Evolutionary conservation across 2,797 vertebrate species (phyloP), one percentile per base, ranked within the genome.

Genomic region (Poeciliopsis infans): DNA sequence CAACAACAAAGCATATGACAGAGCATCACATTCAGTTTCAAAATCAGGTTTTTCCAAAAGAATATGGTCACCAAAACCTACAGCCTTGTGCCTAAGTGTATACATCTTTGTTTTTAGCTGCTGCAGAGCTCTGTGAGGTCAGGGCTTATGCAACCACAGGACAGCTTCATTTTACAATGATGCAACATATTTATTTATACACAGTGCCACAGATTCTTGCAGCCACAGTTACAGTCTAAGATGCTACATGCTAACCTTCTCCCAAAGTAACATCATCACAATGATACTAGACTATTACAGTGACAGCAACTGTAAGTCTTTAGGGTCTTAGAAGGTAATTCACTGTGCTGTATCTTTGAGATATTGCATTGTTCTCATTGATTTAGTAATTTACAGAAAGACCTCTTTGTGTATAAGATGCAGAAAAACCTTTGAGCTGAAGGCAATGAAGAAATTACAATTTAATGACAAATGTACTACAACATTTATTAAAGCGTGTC

Each of bases 1-100:
- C 59, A 7, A 78, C 80, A 51, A 23, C 64, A 75, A 74, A 84
- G 83, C 73, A 84, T 68, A 83, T 80, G 79, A 87, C 81, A 73
- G 70, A 76, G 47, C 47, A 20, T 74, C 76, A 45, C 71, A 75
- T 81, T 81, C 53, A 43, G 13, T 81, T 81, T 61, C 49, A 57
- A 13, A 18, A 39, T 6, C 33, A 66, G 11, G 31, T 39, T 66
- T 36, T 39, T 39, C 61, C 6, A 36, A 39, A 39, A 8, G 33
- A 5, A 18, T 61, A 61, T 61, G 20, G 72, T 33, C 64, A 16
- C 23, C 68, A 3, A 49, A 33, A 45, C 45, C 13, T 18, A 4
- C 49, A 41, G 68, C 51, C 71, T 74, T 33, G 43, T 79, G 72
- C 10, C 75, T 41, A 1, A 10, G 6, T 2, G 57, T 12, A 28